Percentiles rank a stretch among this genome's conserved stretches.
Evolutionary conservation across 2,888 invertebrate species (phyloP).

Genomic region (Odontothrips loti): DNA sequence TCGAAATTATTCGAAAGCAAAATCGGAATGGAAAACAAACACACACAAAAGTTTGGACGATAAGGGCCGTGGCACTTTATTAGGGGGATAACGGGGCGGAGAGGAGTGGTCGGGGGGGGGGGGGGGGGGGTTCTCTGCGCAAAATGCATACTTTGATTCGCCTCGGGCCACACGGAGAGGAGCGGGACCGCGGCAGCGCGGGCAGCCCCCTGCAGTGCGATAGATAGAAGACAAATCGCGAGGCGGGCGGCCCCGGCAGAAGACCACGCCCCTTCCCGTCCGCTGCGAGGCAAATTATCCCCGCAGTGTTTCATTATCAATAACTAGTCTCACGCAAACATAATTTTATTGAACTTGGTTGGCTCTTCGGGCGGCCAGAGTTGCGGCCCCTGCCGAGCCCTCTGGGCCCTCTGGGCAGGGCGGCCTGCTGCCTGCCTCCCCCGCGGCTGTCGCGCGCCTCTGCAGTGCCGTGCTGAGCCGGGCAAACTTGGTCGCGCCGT

Average conservation of each 20-base stretch:
- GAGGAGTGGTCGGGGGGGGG: no score
- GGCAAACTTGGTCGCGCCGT: slow-evolving; percentile 4
- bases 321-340: slow-evolving; percentile 24
- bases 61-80: no score
- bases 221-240: not conserved
- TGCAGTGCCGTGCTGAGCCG: not conserved
- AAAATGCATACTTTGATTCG: no score
- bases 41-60: no score
- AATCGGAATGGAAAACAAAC: no score
- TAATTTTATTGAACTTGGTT: slow-evolving; percentile 27
- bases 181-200: no score
- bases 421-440: not conserved
- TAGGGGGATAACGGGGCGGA: no score
- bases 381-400: no score
- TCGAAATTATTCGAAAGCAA: no score
- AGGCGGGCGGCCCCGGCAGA: not conserved
- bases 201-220: not conserved
- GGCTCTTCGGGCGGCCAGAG: not conserved
- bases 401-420: not conserved
- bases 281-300: slow-evolving; percentile 16
- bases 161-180: no score
- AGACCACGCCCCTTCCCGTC: not conserved
- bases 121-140: no score
- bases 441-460: not conserved
- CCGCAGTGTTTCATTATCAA: slow-evolving; percentile 23